A percentile compares a stretch with the other conserved stretches of the same genome.
Evolutionary conservation across 2,888 invertebrate genomes (phyloP).

Genomic region (Arctia plantaginis): DNA sequence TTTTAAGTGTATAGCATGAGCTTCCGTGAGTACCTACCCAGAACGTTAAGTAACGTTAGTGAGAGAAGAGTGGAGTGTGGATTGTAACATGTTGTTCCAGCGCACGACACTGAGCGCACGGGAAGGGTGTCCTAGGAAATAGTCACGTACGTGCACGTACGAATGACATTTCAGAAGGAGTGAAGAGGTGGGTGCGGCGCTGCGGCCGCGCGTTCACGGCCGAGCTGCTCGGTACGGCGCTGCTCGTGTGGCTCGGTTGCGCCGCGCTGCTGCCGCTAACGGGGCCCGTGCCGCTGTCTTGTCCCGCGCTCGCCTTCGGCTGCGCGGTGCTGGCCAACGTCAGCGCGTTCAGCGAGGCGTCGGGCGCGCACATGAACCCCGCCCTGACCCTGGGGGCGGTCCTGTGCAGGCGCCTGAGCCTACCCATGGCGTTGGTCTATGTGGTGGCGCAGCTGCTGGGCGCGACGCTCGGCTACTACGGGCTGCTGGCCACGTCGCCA

Average conservation of each 20-base stretch:
- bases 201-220: slow-evolving; percentile 76
- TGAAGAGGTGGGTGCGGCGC: slow-evolving; percentile 57
- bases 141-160: too few relatives aligned
- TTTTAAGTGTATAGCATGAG: too few relatives aligned
- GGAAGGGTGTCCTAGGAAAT: too few relatives aligned
- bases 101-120: not conserved
- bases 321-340: slow-evolving; percentile 68
- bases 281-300: slow-evolving; percentile 53
- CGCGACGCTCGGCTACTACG: slow-evolving; percentile 67
- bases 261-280: slow-evolving; percentile 59
- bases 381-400: slow-evolving; percentile 90
- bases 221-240: slow-evolving; percentile 73
- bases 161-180: slow-evolving; percentile 28
- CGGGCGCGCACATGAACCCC: slow-evolving; percentile 94
- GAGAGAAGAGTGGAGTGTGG: too few relatives aligned
- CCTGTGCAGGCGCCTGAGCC: slow-evolving; percentile 80
- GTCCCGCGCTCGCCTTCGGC: slow-evolving; percentile 76
- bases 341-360: slow-evolving; percentile 88
- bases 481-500: slow-evolving; percentile 58
- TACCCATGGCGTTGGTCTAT: slow-evolving; percentile 63
- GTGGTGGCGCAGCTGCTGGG: slow-evolving; percentile 68
- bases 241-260: slow-evolving; percentile 75
- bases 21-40: too few relatives aligned
- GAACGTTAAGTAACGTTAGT: too few relatives aligned
- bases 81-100: not conserved